Conservation (phyloP, 2,113 vertebrate genomes). For the Sturnus vulgaris region DNA sequence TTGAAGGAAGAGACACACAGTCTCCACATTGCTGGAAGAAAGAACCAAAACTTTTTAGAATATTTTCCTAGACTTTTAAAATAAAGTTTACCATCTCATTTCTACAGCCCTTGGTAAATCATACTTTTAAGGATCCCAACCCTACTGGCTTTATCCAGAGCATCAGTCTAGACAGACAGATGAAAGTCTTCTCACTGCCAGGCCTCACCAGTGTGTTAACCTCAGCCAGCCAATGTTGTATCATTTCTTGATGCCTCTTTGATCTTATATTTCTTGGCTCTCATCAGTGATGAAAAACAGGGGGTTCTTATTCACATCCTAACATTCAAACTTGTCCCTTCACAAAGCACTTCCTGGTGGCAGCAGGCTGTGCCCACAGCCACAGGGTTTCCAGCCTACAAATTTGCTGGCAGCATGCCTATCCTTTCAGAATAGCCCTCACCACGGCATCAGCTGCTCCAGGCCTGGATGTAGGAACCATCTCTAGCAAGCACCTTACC, state of each 20-base stretch:
- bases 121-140: neutral
- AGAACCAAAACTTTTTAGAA: neutral
- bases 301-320: neutral
- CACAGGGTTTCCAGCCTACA: neutral
- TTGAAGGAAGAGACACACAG: neutral
- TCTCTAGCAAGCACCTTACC: neutral
- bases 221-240: rapidly evolving
- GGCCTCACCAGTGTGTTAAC: neutral
- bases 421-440: rapidly evolving
- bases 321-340: neutral
- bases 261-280: neutral
- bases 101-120: neutral
- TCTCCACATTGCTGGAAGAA: neutral
- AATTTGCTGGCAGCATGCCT: neutral
- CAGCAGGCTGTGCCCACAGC: rapidly evolving
- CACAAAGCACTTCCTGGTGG: neutral
- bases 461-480: neutral
- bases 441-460: neutral
- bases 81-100: neutral
- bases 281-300: neutral
- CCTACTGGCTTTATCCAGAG: neutral
- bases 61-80: neutral
- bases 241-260: neutral
- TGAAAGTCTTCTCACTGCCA: neutral
- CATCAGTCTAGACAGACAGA: neutral